These are phyloP conservation scores for Pinctada fucata DNA, from an alignment of 2,888 invertebrate genomes.

Conservation along the genomic window DNA sequence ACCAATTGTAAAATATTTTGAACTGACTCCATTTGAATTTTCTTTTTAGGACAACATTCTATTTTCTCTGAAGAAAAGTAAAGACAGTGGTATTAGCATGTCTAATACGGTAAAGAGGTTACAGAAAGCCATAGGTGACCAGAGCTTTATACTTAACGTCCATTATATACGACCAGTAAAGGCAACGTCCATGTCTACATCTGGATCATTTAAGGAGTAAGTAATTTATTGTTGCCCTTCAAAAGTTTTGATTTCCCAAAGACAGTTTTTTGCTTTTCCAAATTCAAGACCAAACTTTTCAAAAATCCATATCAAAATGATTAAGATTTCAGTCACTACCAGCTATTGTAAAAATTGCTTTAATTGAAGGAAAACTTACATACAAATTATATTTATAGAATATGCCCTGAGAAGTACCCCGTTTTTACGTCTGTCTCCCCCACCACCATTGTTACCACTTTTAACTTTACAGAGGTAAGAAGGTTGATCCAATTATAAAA, in stretches of 20 bases:
- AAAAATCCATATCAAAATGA: too few species aligned
- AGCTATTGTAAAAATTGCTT: too few species aligned
- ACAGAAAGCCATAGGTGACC: background rate
- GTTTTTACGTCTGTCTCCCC: slow-evolving; percentile 2
- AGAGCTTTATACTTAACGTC: slow-evolving; percentile 16
- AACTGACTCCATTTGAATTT: background rate
- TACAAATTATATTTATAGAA: background rate
- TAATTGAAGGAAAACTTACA: too few species aligned
- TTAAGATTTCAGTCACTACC: background rate
- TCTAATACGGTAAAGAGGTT: slow-evolving; percentile 16
- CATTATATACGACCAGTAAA: slow-evolving; percentile 34
- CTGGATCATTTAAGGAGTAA: slow-evolving; percentile 32
- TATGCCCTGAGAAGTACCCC: slow-evolving; percentile 25
- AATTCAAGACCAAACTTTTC: too few species aligned
- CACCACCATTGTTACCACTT: background rate
- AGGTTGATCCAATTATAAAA: background rate
- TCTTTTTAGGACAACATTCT: slow-evolving; percentile 25
- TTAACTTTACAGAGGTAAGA: background rate
- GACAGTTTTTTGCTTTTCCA: too few species aligned
- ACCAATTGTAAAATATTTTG: too few species aligned
- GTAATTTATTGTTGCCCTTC: background rate
- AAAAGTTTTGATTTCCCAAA: background rate
- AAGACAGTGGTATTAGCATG: slow-evolving; percentile 21
- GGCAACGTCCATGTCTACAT: slow-evolving; percentile 18
- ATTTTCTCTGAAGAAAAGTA: slow-evolving; percentile 23